Evolutionary conservation across 2,113 vertebrate species (phyloP).

Genomic region (Paraplagusia blochii): DNA sequence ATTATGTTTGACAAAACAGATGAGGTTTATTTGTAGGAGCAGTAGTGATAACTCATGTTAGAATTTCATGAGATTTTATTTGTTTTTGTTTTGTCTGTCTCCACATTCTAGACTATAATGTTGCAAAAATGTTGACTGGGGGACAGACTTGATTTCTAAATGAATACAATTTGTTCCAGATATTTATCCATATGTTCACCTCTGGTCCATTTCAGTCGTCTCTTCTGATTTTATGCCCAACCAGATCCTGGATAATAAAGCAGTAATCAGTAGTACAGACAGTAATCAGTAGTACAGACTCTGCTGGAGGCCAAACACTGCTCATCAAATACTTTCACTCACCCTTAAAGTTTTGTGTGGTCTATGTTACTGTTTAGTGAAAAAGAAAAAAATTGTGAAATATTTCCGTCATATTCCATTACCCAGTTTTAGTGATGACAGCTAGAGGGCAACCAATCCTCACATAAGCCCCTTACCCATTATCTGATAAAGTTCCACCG

Average conservation of each 20-base stretch:
- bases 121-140: conserved; percentile 1
- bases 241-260: conserved; percentile 9
- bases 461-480: conserved; percentile 49
- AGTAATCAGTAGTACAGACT: not conserved
- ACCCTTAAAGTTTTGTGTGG: not conserved
- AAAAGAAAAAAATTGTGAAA: not conserved
- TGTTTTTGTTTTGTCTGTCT: not conserved
- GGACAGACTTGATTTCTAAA: not conserved
- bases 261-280: too few relatives aligned
- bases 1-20: too few relatives aligned
- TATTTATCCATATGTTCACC: conserved; percentile 3
- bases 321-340: not conserved
- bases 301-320: conserved; percentile 2
- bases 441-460: conserved; percentile 81
- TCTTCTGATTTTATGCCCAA: not conserved
- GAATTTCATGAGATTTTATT: too few relatives aligned
- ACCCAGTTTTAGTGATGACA: conserved; percentile 62
- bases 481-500: conserved; percentile 35
- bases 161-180: conserved; percentile 7
- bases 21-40: too few relatives aligned
- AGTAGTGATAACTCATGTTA: too few relatives aligned
- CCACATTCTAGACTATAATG: not conserved
- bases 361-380: conserved; percentile 6
- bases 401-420: conserved; percentile 42
- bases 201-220: conserved; percentile 24